Base-by-base conservation (phyloP, 2,888 invertebrate genomes). In the Drosophila siamana region DNA sequence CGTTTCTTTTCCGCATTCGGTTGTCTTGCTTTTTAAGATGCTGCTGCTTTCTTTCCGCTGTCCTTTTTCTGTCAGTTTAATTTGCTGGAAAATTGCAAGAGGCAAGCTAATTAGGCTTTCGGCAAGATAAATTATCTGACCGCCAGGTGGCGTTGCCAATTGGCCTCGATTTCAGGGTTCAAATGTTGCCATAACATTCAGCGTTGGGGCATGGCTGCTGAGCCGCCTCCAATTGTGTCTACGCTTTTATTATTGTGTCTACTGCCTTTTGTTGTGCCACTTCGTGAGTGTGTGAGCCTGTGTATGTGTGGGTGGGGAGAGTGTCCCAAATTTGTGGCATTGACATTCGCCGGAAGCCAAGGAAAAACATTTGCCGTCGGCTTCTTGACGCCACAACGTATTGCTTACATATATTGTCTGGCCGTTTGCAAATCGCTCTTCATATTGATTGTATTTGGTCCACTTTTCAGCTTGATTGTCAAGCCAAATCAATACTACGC, bases 331-430 rank as follows among this genome's bases (percentile, higher is more conserved):
- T 88, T 79, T 84, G 72, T 84, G 72, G 75, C 87, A 84, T 78
- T 88, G 85, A 88, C 87, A 86, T 75, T 84, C 71, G 75, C 81
- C 87, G 87, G 84, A 84, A 84, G 89, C 84, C 84, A 88, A 86
- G 85, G 67, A 84, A 84, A 87, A 86, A 69, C 82, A 86, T 71
- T 81, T 80, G 72, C 72, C 85, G 80, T 69, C 84, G 84, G 85
- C 84, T 88, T 73, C 73, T 65, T 73, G 66, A 71, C 61, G 80
- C 76, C 77, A 54, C 50, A 28, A 41, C 63, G 40, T 41, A 56
- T 63, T 63, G 65, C 44, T 50, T 50, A 15, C 69, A 60, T 51
- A 15, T 71, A 60, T 55, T 68, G 82, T 80, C 73, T 87, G 69
- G 79, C 64, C 16, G 55, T 43, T 43, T 43, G 43, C 51, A 43